Conservation (phyloP, 2,888 invertebrate genomes). For the Drosophila affinis region DNA sequence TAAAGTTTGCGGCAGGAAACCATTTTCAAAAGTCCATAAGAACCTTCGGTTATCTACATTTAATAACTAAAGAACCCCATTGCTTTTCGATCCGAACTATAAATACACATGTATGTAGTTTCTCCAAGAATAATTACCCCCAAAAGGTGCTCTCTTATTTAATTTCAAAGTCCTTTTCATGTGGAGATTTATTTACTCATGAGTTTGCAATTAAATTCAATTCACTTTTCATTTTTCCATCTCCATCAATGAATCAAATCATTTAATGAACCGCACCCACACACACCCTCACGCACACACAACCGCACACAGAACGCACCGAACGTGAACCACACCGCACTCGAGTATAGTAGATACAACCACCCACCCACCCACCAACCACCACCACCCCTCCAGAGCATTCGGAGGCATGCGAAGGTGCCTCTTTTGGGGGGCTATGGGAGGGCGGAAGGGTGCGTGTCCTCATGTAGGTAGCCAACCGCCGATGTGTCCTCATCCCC, state of each 20-base stretch:
- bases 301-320: neutral
- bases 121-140: neutral
- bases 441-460: slow-evolving; percentile 12
- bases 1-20: too few species aligned
- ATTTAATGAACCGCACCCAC: slow-evolving; percentile 33
- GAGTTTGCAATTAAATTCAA: slow-evolving; percentile 35
- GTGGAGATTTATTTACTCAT: slow-evolving; percentile 7
- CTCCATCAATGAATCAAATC: slow-evolving; percentile 40
- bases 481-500: slow-evolving; percentile 30
- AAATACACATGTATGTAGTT: too few species aligned
- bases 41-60: too few species aligned
- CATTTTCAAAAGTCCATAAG: too few species aligned
- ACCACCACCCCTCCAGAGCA: neutral
- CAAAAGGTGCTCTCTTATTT: neutral
- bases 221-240: slow-evolving; percentile 50
- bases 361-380: neutral
- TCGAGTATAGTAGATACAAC: neutral
- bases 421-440: too few species aligned
- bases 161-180: neutral
- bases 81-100: too few species aligned
- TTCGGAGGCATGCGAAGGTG: too few species aligned
- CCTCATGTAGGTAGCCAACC: slow-evolving; percentile 23
- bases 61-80: too few species aligned
- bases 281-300: slow-evolving; percentile 6
- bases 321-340: neutral